Conservation (phyloP, 2,113 vertebrate genomes). For the Arothron firmamentum region DNA sequence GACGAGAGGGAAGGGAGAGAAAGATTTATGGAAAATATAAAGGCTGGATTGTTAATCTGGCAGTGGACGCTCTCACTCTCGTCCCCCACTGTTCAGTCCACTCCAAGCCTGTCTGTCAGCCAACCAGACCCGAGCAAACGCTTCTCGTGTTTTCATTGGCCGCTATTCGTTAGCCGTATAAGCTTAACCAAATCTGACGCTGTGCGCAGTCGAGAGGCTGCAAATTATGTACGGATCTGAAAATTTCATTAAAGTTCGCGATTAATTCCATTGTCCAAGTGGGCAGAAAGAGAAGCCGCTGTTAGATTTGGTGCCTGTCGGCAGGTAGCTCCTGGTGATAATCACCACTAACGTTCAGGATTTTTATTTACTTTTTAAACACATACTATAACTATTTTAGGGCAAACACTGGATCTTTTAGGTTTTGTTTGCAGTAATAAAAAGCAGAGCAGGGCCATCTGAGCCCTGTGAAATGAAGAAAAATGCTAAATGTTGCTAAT, state of each 20-base stretch:
- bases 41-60: conserved; percentile 55
- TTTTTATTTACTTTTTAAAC: background rate
- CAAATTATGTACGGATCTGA: conserved; percentile 33
- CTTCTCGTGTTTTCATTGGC: conserved; percentile 57
- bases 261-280: conserved; percentile 18
- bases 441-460: too few species aligned
- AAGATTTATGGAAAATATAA: conserved; percentile 54
- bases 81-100: conserved; percentile 37
- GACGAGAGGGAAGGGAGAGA: conserved; percentile 29
- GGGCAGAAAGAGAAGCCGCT: conserved; percentile 7
- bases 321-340: too few species aligned
- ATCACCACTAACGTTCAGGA: too few species aligned
- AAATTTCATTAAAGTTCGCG: conserved; percentile 17
- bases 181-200: conserved; percentile 35
- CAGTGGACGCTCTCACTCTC: conserved; percentile 6
- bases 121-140: conserved; percentile 49
- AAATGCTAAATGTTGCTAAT: too few species aligned
- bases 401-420: too few species aligned
- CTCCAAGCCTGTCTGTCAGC: conserved; percentile 58
- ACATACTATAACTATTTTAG: too few species aligned
- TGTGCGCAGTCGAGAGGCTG: conserved; percentile 40
- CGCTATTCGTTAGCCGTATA: conserved; percentile 32
- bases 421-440: too few species aligned
- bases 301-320: background rate
- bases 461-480: too few species aligned